Evolutionary conservation across 1,140 invertebrate species (phyloP).

Genomic region (Conus ventricosus): DNA sequence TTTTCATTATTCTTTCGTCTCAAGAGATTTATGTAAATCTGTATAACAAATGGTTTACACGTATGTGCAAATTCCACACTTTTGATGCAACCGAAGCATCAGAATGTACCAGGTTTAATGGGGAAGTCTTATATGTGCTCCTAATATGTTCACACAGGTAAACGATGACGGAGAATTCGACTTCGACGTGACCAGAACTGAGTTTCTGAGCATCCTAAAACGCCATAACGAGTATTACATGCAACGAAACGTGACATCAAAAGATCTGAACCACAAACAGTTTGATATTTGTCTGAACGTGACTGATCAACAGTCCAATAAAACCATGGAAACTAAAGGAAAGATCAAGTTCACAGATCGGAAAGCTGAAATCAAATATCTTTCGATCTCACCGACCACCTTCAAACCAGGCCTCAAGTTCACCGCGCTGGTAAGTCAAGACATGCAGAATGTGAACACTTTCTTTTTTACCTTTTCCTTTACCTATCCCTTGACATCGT

Average conservation of each 20-base stretch:
- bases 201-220: neutral
- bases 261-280: neutral
- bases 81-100: too few relatives aligned
- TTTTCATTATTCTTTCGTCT: too few relatives aligned
- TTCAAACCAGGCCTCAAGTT: conserved; percentile 64
- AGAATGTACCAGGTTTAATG: too few relatives aligned
- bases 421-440: conserved; percentile 58
- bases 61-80: too few relatives aligned
- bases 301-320: conserved; percentile 56
- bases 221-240: neutral
- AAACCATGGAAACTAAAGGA: conserved; percentile 43
- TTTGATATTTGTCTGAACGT: conserved; percentile 59
- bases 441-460: too few relatives aligned
- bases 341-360: conserved; percentile 45
- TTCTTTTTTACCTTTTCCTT: too few relatives aligned
- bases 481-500: too few relatives aligned
- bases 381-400: conserved; percentile 57
- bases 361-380: conserved; percentile 55
- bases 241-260: neutral
- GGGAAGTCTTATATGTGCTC: too few relatives aligned
- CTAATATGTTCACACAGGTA: neutral
- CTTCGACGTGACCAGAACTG: neutral
- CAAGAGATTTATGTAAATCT: too few relatives aligned
- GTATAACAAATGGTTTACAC: too few relatives aligned
- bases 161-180: neutral